Conservation (phyloP, 2,888 invertebrate genomes). For the Xestia xanthographa region DNA sequence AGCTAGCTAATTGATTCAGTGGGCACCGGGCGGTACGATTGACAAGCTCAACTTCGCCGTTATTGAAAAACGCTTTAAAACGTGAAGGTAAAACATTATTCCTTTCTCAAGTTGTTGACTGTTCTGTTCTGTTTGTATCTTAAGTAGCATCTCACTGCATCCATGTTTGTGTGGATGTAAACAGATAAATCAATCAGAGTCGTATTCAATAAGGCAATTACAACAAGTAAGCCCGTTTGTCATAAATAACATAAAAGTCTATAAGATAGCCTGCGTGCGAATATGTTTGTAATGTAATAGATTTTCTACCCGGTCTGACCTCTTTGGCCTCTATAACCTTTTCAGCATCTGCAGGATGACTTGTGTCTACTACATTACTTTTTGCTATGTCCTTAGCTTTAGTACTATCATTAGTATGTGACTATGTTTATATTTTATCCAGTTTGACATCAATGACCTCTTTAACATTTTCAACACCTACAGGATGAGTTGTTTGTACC, state of each 20-base stretch:
- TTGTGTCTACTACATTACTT: not conserved
- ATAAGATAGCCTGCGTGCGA: constrained; percentile 34
- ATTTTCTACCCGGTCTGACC: constrained; percentile 33
- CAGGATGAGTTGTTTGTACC: constrained; percentile 3
- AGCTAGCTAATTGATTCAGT: too few species aligned
- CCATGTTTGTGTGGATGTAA: constrained; percentile 10
- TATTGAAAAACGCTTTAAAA: not conserved
- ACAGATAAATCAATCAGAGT: constrained; percentile 47
- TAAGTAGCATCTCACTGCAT: not conserved
- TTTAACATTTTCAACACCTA: constrained; percentile 15
- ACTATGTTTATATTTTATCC: constrained; percentile 26
- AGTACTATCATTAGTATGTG: constrained; percentile 6
- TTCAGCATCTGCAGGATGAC: constrained; percentile 22
- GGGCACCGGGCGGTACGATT: not conserved
- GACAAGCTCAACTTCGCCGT: not conserved
- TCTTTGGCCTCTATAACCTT: constrained; percentile 33
- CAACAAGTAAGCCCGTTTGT: constrained; percentile 42
- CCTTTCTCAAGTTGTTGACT: not conserved
- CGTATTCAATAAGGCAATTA: constrained; percentile 46
- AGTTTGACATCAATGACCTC: constrained; percentile 24
- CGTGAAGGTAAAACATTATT: not conserved
- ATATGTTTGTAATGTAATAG: constrained; percentile 43
- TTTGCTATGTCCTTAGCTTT: not conserved
- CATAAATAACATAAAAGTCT: constrained; percentile 49
- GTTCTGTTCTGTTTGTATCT: constrained; percentile 3